Evolutionary conservation across 2,113 vertebrate genomes (phyloP).

Genomic region (Tonatia bakeri): DNA sequence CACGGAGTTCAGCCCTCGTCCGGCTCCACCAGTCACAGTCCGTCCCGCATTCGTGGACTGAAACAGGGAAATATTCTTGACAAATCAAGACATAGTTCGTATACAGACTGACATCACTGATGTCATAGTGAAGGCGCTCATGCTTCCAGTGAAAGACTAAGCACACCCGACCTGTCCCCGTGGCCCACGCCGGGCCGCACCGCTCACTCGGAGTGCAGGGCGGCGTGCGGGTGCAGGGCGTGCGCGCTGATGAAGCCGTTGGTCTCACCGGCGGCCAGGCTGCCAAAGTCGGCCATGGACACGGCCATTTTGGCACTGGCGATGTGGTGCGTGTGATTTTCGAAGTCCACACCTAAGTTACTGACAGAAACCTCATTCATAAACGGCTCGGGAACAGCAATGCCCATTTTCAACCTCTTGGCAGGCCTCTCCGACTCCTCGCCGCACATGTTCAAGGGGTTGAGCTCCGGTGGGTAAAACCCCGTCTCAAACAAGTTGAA

Average conservation of each 20-base stretch:
- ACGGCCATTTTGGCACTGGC: constrained; percentile 97
- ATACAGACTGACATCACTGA: constrained; percentile 99
- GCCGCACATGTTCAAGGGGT: constrained; percentile 86
- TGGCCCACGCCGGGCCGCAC: background rate
- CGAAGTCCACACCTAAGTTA: constrained; percentile 93
- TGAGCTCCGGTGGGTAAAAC: constrained; percentile 95
- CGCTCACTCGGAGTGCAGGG: constrained; percentile 95
- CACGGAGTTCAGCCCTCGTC: constrained; percentile 87
- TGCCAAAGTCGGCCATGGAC: constrained; percentile 96
- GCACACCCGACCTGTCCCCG: constrained; percentile 74
- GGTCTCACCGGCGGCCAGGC: constrained; percentile 89
- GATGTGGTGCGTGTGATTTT: constrained; percentile 92
- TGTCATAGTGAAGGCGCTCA: constrained; percentile 95
- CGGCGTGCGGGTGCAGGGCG: constrained; percentile 90
- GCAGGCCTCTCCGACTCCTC: constrained; percentile 94
- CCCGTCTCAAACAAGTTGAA: constrained; percentile 97
- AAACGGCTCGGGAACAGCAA: constrained; percentile 90
- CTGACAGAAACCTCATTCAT: constrained; percentile 94
- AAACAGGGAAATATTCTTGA: constrained; percentile 99
- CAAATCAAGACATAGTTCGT: constrained; percentile 99
- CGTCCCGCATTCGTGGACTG: constrained; percentile 91
- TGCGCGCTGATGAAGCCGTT: constrained; percentile 92
- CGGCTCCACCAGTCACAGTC: constrained; percentile 86
- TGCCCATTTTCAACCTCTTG: constrained; percentile 95
- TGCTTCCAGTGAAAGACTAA: constrained; percentile 98